Evolutionary conservation across 2,113 vertebrate species (phyloP).

Genomic region (Tachuris rubrigastra): DNA sequence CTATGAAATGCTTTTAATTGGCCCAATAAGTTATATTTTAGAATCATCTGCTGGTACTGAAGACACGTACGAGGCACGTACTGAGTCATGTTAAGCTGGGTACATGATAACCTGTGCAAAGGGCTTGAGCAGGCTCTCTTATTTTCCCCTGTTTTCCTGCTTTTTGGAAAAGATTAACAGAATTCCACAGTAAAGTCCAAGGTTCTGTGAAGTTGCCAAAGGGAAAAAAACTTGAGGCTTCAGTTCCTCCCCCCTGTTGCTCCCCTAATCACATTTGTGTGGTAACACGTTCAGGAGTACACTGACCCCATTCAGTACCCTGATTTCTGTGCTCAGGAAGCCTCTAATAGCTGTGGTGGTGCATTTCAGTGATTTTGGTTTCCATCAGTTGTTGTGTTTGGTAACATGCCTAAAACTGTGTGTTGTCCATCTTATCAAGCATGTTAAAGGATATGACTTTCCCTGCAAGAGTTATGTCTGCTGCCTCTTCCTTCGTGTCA

Average conservation of each 20-base stretch:
- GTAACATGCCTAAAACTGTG: background rate
- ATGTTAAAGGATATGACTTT: background rate
- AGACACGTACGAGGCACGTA: background rate
- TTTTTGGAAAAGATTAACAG: conserved; percentile 25
- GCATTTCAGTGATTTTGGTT: background rate
- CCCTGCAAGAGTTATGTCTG: background rate
- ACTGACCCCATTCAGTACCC: background rate
- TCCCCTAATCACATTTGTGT: background rate
- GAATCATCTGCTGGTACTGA: background rate
- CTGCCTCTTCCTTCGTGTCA: background rate
- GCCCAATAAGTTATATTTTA: background rate
- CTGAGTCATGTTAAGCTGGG: background rate
- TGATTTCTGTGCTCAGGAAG: background rate
- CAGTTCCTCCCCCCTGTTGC: background rate
- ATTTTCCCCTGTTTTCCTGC: background rate
- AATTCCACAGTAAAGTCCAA: background rate
- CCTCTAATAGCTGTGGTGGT: background rate
- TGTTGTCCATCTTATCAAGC: background rate
- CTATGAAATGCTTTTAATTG: background rate
- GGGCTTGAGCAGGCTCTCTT: background rate
- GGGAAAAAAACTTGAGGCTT: background rate
- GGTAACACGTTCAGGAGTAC: background rate
- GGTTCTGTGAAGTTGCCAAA: background rate
- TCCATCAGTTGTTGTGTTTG: background rate
- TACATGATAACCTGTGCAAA: background rate